Evolutionary conservation across 1,140 invertebrate genomes (phyloP).

Genomic region (Streblospio benedicti): DNA sequence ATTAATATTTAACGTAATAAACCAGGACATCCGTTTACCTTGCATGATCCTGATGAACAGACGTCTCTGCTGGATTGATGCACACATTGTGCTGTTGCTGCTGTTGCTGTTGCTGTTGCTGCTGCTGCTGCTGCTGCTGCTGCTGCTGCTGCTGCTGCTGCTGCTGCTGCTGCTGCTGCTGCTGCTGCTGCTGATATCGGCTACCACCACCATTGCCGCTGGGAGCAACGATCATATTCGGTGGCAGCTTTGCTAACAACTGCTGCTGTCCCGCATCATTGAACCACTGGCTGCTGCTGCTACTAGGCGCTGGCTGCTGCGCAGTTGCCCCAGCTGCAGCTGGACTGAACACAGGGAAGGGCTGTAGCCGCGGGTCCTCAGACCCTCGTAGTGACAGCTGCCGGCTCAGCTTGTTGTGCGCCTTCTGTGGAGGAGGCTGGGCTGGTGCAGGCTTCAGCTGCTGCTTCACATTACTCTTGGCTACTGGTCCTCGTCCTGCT

Average conservation of each 20-base stretch:
- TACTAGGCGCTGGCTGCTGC: not conserved
- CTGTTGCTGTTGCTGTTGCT: too few species aligned
- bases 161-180: too few species aligned
- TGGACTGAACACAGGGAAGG: slow-evolving; percentile 10
- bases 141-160: too few species aligned
- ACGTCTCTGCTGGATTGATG: too few species aligned
- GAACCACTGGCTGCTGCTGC: slow-evolving; percentile 11
- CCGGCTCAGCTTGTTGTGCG: slow-evolving; percentile 68
- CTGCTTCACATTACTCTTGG: slow-evolving; percentile 15
- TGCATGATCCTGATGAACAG: too few species aligned
- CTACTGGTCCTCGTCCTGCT: slow-evolving; percentile 4
- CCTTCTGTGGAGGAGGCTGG: slow-evolving; percentile 51
- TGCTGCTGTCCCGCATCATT: not conserved
- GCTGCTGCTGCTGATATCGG: too few species aligned
- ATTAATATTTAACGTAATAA: too few species aligned
- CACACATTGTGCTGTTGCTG: too few species aligned
- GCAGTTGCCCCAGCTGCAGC: too few species aligned
- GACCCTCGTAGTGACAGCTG: slow-evolving; percentile 72
- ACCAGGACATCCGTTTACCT: too few species aligned
- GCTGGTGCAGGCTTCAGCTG: not conserved
- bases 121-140: too few species aligned
- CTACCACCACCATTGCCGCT: too few species aligned
- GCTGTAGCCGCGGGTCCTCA: slow-evolving; percentile 60
- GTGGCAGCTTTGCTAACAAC: slow-evolving; percentile 4
- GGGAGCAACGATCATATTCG: slow-evolving; percentile 38